Base-by-base conservation (phyloP, 2,888 invertebrate species). In the Sphinx pinastri region DNA sequence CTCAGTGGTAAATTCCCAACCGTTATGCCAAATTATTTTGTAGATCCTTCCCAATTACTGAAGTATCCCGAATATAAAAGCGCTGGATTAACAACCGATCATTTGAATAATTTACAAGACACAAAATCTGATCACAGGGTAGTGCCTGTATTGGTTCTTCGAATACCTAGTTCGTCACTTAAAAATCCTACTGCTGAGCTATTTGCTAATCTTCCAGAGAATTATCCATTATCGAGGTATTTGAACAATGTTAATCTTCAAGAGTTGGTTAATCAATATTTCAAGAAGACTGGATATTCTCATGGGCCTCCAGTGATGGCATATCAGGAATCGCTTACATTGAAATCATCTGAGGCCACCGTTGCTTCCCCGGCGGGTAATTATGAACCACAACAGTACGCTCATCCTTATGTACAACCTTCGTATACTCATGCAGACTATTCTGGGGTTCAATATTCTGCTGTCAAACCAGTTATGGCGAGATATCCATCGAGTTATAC, bases 211-310 rank as follows among this genome's bases (percentile, higher is more conserved):
- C 81, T 95, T 70, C 95, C 95, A 1, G 89, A 94, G 57, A 92
- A 90, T 74, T 94, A 95, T 79, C 95, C 95, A 1, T 83, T 94
- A 49, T 94, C 95, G 0, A 90, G 93, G 68, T 89, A 93, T 72
- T 86, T 95, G 51, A 95, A 95, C 73, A 91, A 92, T 72, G 88
- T 95, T 0, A 95, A 95, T 77, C 82, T 95, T 49, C 95, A 95
- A 86, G 87, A 92, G 25, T 81, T 95, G 49, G 91, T 95, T 0
- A 90, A 93, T 73, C 91, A 94, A 74, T 95, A 95, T 78, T 91
- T 95, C 63, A 88, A 89, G 76, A 93, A 93, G 75, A 87, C 88
- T 71, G 94, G 94, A 12, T 92, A 86, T 72, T 84, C 88, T 11
- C 86, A 86, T 73, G 91, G 90, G 6, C 91, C 93, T 69, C 90